Evolutionary conservation across 2,113 vertebrate genomes (phyloP).

Genomic region (Myotis davidii): DNA sequence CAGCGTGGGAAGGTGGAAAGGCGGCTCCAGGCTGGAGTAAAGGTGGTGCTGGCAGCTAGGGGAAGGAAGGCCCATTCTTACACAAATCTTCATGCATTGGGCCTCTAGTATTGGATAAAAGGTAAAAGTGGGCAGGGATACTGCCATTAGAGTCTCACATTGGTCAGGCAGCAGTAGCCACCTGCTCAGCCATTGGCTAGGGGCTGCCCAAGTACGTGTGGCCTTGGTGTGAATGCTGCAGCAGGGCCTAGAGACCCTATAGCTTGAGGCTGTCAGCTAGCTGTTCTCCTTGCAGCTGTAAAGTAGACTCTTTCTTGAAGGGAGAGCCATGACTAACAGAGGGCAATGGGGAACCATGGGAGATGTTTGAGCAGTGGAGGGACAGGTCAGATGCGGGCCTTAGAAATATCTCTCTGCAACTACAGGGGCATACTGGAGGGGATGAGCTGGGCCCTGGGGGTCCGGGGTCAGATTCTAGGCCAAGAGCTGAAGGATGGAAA

Average conservation of each 20-base stretch:
- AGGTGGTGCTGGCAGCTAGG: no score
- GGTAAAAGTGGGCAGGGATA: neutral
- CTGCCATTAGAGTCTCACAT: neutral
- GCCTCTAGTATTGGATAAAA: neutral
- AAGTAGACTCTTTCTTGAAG: neutral
- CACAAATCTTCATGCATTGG: no score
- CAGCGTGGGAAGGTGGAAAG: no score
- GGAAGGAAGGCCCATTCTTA: no score
- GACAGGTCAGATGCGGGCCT: neutral
- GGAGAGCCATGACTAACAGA: neutral
- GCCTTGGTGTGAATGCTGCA: neutral
- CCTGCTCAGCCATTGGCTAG: neutral
- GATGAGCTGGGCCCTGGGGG: neutral
- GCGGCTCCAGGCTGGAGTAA: accelerated
- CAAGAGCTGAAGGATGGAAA: neutral
- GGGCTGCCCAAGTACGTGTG: neutral
- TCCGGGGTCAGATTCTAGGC: neutral
- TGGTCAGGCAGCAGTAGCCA: neutral
- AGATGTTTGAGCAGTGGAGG: neutral
- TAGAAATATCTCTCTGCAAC: neutral
- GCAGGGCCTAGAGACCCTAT: neutral
- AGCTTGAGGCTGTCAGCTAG: neutral
- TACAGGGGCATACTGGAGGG: neutral
- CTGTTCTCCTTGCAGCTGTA: neutral
- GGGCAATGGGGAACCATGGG: neutral